Base-by-base conservation (phyloP, 2,113 vertebrate genomes). In the Connochaetes taurinus region DNA sequence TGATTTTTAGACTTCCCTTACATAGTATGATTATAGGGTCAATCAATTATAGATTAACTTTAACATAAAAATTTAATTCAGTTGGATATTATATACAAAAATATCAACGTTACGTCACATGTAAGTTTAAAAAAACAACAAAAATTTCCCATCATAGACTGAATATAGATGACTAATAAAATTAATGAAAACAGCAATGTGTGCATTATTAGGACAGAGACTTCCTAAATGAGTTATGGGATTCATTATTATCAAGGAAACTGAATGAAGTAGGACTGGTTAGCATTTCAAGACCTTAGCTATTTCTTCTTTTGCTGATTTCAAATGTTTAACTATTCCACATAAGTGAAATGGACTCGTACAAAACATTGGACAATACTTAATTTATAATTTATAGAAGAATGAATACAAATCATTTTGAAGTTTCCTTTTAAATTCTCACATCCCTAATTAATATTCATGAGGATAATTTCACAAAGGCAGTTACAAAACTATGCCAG, bases 391-490 rank as follows among this genome's bases (percentile, higher is more conserved):
- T 96, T 98, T 97, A 97, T 87, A 97, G 93, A 50, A 85, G 78
- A 95, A 97, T 58, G 71, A 98, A 98, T 97, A 98, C 90, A 98
- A 99, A 98, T 98, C 57, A 97, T 97, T 97, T 96, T 58, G 87
- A 97, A 97, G 93, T 98, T 98, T 97, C 97, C 94, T 92, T 82
- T 85, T 74, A 95, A 74, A 98, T 98, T 98, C 97, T 98, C 98
- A 98, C 91, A 98, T 97, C 94, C 94, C 96, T 98, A 89, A 98
- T 99, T 98, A 98, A 99, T 99, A 99, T 99, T 99, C 98, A 99
- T 99, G 98, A 99, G 97, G 97, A 98, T 96, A 97, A 98, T 97
- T 98, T 97, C 98, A 99, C 98, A 99, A 99, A 98, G 98, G 97
- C 98, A 98, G 92, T 97, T 98, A 98, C 96, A 98, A 99, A 98